Evolutionary conservation across 1,140 invertebrate species (phyloP), one percentile per base, ranked within the genome.

Genomic region (Leucophenga varia): DNA sequence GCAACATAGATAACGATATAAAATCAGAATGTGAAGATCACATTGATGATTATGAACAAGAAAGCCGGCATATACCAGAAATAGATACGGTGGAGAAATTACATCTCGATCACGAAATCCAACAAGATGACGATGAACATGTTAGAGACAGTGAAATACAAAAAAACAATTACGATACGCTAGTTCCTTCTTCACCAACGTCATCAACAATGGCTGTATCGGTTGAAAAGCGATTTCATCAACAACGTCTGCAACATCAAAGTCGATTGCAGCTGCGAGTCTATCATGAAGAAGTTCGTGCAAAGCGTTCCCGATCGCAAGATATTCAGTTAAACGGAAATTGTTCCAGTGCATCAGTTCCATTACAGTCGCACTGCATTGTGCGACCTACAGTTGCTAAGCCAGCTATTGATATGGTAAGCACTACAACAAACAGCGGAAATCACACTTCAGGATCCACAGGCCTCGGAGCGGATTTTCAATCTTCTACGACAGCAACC

Each of bases 21-120:
- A 72, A 72, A 40, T 72, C 70, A 0, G 70, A 72, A 43, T 72
- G 69, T 32, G 69, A 72, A 37, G 68, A 71, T 19, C 57, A 60
- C 6, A 52, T 39, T 5, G 70, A 72, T 44, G 69, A 72, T 2
- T 67, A 55, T 20, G 64, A 64, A 6, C 54, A 31, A 2, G 55
- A 59, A 19, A 9, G 40, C 1, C 57, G 54, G n/a, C 36, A 41
- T 7, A 52, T 63, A 2, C 32, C 31, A 0, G 63, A 67, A 10
- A 49, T 47, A 16, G 43, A 40, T 14, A 20, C 35, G n/a, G n/a
- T n/a, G n/a, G n/a, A n/a, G n/a, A n/a, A n/a, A 25, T 10, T 10
- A 14, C 38, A 49, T 38, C 54, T 43, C 14, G 41, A 54, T 25
- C 19, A 31, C 5, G 34, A 42, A 9, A 35, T 44, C 12, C 43